Evolutionary conservation across 2,888 invertebrate species (phyloP), one percentile per base, ranked within the genome.

Genomic region (Parapristionchus giblindavisi): DNA sequence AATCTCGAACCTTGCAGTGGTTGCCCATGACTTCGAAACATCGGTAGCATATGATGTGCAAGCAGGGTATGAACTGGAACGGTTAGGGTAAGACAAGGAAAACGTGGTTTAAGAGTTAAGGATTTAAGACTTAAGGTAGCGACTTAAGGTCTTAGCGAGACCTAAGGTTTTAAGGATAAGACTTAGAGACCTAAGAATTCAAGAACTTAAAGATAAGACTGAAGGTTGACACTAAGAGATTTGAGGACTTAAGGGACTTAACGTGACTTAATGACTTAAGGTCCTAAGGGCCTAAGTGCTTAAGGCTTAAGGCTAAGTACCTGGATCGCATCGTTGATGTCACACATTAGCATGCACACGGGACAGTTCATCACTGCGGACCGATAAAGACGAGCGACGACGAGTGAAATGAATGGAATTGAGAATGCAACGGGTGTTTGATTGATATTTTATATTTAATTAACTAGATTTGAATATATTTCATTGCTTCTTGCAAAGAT

Each of bases 31-130:
- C 21, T 8, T 68, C 68, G 68, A 38, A 68, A 27, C 52, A 68
- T 6, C 36, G 32, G 52, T 24, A n/a, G n/a, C 66, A 66, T 27
- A 66, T 66, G 27, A 66, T 66, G 48, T 66, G 66, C 21, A 66
- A 51, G n/a, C 66, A 66, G 17, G 66, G 66, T n/a, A 66, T 48
- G 66, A 66, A 29, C 66, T 66, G 66, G 34, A 32, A 51, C 24
- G 56, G 56, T 8, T 65, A 29, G 29, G 63, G 63, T n/a, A 40
- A 2, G 36, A 24, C 17, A 29, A 32, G 1, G 56, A 54, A 43
- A 65, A 24, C 43, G 65, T 65, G 43, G 43, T 32, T 21, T 21
- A 17, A 21, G 43, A 3, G 21, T 11, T 1, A 3, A 8, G 2
- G 14, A 14, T n/a, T n/a, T 17, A 52, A 3, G 24, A 21, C 3